Evolutionary conservation across 2,797 vertebrate genomes (phyloP).

Genomic region (Malurus leucopterus): DNA sequence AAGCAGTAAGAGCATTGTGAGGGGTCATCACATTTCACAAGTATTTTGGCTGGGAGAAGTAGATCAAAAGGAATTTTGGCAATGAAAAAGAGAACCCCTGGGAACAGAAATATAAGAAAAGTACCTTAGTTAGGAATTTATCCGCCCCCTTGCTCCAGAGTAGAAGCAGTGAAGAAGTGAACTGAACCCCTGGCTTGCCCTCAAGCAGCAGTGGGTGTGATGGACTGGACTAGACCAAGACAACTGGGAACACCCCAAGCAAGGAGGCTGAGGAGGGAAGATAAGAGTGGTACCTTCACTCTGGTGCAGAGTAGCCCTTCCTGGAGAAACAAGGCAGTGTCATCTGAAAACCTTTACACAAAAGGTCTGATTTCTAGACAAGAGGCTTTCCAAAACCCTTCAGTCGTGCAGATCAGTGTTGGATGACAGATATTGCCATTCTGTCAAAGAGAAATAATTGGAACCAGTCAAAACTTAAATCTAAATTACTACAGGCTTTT

Average conservation of each 20-base stretch:
- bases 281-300: not conserved
- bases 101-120: not conserved
- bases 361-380: not conserved
- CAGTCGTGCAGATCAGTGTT: rapidly evolving
- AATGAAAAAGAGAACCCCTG: not conserved
- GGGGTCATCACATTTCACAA: not conserved
- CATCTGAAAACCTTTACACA: not conserved
- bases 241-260: not conserved
- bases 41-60: not conserved
- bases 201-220: not conserved
- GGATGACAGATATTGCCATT: not conserved
- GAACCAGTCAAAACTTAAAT: not conserved
- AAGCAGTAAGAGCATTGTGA: not conserved
- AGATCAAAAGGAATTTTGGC: slow-evolving; percentile 5
- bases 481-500: not conserved
- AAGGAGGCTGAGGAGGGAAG: not conserved
- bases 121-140: not conserved
- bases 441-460: not conserved
- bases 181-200: not conserved
- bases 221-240: not conserved
- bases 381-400: not conserved
- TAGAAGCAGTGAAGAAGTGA: not conserved
- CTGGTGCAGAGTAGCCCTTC: not conserved
- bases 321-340: not conserved
- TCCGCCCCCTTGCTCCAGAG: rapidly evolving